Evolutionary conservation across 2,113 vertebrate genomes (phyloP).

Genomic region (Etia nguti): DNA sequence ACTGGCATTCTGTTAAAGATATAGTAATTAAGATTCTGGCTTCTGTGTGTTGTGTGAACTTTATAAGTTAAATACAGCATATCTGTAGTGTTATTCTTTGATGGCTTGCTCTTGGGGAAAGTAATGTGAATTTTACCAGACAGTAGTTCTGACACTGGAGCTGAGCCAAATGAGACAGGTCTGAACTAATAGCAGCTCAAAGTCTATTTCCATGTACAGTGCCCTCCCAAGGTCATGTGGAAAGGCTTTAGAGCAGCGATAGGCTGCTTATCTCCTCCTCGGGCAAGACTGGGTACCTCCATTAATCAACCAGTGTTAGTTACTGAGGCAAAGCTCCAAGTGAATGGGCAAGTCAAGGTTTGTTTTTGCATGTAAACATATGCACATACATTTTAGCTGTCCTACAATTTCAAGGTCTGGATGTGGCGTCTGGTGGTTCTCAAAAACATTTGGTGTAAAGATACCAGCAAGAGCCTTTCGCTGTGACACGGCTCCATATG

Average conservation of each 20-base stretch:
- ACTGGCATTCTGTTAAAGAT: not conserved
- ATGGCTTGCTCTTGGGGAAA: not conserved
- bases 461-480: not conserved
- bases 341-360: conserved; percentile 41
- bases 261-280: conserved; percentile 64
- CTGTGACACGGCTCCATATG: not conserved
- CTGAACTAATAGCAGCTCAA: conserved; percentile 53
- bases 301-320: conserved; percentile 68
- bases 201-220: conserved; percentile 61
- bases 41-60: not conserved
- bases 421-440: not conserved
- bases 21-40: not conserved
- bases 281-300: conserved; percentile 45
- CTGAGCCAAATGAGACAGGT: conserved; percentile 43
- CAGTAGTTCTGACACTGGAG: conserved; percentile 42
- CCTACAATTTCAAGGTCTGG: conserved; percentile 39
- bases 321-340: conserved; percentile 31
- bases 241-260: conserved; percentile 32
- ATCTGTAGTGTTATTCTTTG: conserved; percentile 6
- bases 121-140: conserved; percentile 20
- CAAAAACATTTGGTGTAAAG: not conserved
- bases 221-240: conserved; percentile 63
- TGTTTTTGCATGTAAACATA: conserved; percentile 59
- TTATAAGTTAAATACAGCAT: not conserved
- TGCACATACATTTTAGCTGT: conserved; percentile 57